Base-by-base conservation (phyloP, 2,888 invertebrate genomes). In the Eupeodes luniger region DNA sequence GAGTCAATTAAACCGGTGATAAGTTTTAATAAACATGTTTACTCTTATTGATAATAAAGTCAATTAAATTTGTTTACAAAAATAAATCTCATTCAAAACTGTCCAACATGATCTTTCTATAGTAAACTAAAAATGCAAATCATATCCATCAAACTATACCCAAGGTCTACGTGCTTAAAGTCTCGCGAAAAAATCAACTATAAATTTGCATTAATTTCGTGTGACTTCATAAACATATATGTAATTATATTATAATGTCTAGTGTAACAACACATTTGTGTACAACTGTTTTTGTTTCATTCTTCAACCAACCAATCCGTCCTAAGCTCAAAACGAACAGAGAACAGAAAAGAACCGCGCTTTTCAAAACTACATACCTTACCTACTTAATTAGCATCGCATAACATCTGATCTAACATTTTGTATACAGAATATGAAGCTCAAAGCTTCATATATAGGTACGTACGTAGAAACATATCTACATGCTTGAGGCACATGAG, bases 371-470 rank as follows among this genome's bases (percentile, higher is more conserved):
- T 34, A n/a, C n/a, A n/a, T n/a, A n/a, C n/a, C n/a, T n/a, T n/a
- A n/a, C n/a, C n/a, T n/a, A 40, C 40, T 40, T 40, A 72, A 72
- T 72, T 72, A 72, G 44, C 70, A 59, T 72, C 59, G 11, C 34
- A 49, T 44, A 72, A 59, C 72, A 72, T 72, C 72, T 72, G 72
- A 72, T 72, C 59, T 72, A 72, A 72, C 59, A 59, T 55, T 55
- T 69, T 69, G 34, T 67, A 40, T 44, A 44, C 11, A 11, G 4
- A 6, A 4, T 19, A 10, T 2, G 5, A n/a, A 55, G 14, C 2
- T 5, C 7, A 27, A 19, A 40, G 40, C 40, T 40, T 40, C 6
- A 19, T 59, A 27, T 27, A 27, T 2, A 27, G 27, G 0, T 27
- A 57, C 6, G 55, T 59, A 59, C 1, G 34, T 4, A 40, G 6